phyloP scores from a whole-genome alignment of 2,888 invertebrate genomes.

The Endotricha flammealis region DNA sequence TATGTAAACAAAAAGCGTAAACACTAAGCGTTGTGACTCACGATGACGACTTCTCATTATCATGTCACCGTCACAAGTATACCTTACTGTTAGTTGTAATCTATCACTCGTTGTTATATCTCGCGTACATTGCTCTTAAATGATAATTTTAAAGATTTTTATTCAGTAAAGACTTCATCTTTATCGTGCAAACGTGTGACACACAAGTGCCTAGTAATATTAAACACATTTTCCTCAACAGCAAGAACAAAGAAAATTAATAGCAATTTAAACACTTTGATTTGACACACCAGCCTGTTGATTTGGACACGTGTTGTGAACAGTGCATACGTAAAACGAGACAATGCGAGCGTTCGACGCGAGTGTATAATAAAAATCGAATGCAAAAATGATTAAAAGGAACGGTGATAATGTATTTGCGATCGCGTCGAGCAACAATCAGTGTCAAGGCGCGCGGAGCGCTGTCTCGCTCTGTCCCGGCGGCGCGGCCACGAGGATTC shows the following conservation, averaged over 20 bases:
- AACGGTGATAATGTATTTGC: slow-evolving; percentile 76
- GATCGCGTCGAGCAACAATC: slow-evolving; percentile 74
- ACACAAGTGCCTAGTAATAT: slow-evolving; percentile 40
- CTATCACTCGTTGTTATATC: slow-evolving; percentile 53
- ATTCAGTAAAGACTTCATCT: slow-evolving; percentile 4
- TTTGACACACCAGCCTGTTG: slow-evolving; percentile 66
- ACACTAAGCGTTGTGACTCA: slow-evolving; percentile 71
- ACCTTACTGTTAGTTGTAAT: slow-evolving; percentile 62
- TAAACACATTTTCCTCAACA: slow-evolving; percentile 59
- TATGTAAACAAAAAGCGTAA: slow-evolving; percentile 72
- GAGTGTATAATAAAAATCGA: slow-evolving; percentile 64
- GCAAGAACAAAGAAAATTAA: slow-evolving; percentile 67
- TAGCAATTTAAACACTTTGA: slow-evolving; percentile 47
- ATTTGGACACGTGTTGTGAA: slow-evolving; percentile 57
- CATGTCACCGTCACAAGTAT: slow-evolving; percentile 62
- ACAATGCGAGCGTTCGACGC: slow-evolving; percentile 62
- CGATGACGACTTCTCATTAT: slow-evolving; percentile 74
- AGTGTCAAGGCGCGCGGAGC: slow-evolving; percentile 68
- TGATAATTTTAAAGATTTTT: background rate
- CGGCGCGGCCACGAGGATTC: slow-evolving; percentile 66
- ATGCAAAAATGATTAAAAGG: slow-evolving; percentile 77
- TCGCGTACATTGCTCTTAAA: slow-evolving; percentile 33
- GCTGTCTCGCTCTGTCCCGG: slow-evolving; percentile 65
- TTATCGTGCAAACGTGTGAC: slow-evolving; percentile 45
- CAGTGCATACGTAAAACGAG: slow-evolving; percentile 56